Evolutionary conservation across 2,797 vertebrate genomes (phyloP), one percentile per base, ranked within the genome.

Genomic region (Sebastes glaucus): DNA sequence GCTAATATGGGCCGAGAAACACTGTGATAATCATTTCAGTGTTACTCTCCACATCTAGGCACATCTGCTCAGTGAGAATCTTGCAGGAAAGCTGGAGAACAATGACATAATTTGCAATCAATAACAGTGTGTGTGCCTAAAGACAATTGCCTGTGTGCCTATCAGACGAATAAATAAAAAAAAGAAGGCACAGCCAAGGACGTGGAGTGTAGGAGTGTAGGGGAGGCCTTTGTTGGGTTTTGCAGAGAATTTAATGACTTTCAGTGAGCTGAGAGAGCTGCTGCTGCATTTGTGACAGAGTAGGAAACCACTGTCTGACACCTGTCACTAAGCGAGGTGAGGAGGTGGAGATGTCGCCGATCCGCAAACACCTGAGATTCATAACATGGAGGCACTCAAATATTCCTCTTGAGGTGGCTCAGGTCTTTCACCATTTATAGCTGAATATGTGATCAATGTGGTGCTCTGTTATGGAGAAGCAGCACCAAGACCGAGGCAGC

Each of bases 1-100:
- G 18, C 52, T 74, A 46, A 78, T 74, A 8, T 64, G 33, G 25
- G 11, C 7, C 30, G 3, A 62, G 7, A 67, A 68, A 71, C 57
- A 81, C n/a, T 61, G 52, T 52, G 23, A 71, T 81, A 70, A 78
- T 64, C 42, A 71, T 64, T 74, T 78, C 11, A 64, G 64, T 67
- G 18, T 33, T 74, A 66, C 81, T 71, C 33, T 20, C 77, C 27
- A 55, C 13, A 78, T 78, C 32, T 30, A 25, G 42, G 8, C 33
- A 66, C 20, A 57, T 62, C 28, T 79, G 71, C 65, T 81, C 69
- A 3, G 14, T 25, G 25, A 65, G 18, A 77, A 22, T 73, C 30
- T 6, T 25, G 38, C 69, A 69, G 30, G 46, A 76, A 85, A 14
- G 23, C 22, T 25, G 60, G 7, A 5, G 7, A 78, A 64, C 4